Conservation (phyloP, 2,797 vertebrate species). For the Gymnoscopelus braueri region DNA sequence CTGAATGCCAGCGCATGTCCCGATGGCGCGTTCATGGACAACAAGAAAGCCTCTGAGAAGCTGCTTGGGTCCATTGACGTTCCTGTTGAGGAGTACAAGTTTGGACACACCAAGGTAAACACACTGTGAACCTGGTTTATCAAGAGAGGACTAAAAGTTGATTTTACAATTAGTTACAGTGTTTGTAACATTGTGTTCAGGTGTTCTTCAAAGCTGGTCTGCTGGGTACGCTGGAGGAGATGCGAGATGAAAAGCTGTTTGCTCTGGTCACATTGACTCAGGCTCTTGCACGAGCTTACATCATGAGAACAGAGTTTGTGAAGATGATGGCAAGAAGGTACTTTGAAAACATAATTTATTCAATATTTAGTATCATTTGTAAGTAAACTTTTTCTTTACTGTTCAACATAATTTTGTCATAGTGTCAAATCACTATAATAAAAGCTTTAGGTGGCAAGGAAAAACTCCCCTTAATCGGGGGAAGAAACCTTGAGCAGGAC, state of each 20-base stretch:
- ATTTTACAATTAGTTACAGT: no score
- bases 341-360: not conserved
- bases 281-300: slow-evolving; percentile 79
- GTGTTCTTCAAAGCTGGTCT: slow-evolving; percentile 89
- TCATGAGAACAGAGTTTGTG: slow-evolving; percentile 79
- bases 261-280: slow-evolving; percentile 86
- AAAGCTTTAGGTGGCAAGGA: no score
- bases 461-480: no score
- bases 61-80: slow-evolving; percentile 86
- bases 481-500: no score
- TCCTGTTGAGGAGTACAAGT: slow-evolving; percentile 86
- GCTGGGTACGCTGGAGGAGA: slow-evolving; percentile 84
- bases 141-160: no score
- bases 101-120: slow-evolving; percentile 87
- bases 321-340: slow-evolving; percentile 85
- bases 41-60: slow-evolving; percentile 92
- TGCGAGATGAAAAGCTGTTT: slow-evolving; percentile 88
- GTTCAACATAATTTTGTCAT: no score
- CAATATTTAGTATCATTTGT: no score
- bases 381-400: no score
- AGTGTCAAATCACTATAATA: no score
- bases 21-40: slow-evolving; percentile 90
- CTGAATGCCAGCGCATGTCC: slow-evolving; percentile 51
- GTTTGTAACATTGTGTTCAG: slow-evolving; percentile 44
- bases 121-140: no score